Evolutionary conservation across 2,888 invertebrate genomes (phyloP).

Genomic region (Melanchra persicariae): DNA sequence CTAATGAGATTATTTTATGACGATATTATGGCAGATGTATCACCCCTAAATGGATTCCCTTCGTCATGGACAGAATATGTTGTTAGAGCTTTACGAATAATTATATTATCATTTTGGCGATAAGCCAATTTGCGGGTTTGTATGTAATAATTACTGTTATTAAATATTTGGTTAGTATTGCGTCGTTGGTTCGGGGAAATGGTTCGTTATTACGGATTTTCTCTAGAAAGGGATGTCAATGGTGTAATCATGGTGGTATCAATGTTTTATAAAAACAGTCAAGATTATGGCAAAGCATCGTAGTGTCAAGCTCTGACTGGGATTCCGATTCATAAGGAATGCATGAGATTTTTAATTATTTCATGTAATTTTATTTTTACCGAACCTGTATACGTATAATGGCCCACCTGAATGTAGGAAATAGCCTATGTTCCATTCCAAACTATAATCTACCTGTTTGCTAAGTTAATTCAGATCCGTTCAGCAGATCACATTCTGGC

Average conservation of each 20-base stretch:
- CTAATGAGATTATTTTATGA: slow-evolving; percentile 70
- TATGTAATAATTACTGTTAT: slow-evolving; percentile 44
- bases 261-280: not conserved
- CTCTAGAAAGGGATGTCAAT: not conserved
- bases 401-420: too few relatives aligned
- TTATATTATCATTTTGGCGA: slow-evolving; percentile 56
- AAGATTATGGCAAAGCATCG: not conserved
- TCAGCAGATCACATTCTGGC: too few relatives aligned
- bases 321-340: too few relatives aligned
- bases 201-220: slow-evolving; percentile 3
- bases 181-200: slow-evolving; percentile 19
- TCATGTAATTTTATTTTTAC: too few relatives aligned
- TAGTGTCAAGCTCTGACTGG: not conserved
- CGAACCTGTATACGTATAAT: too few relatives aligned
- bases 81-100: slow-evolving; percentile 55
- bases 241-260: not conserved
- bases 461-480: too few relatives aligned
- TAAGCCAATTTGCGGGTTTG: slow-evolving; percentile 59
- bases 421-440: too few relatives aligned
- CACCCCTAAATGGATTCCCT: slow-evolving; percentile 61
- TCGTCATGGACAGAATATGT: slow-evolving; percentile 47
- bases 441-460: too few relatives aligned
- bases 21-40: slow-evolving; percentile 64
- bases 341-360: too few relatives aligned
- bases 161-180: slow-evolving; percentile 27